Percentiles rank a stretch among this genome's conserved stretches.
Evolutionary conservation across 2,113 vertebrate species (phyloP).

Genomic region (Syngnathus typhle): DNA sequence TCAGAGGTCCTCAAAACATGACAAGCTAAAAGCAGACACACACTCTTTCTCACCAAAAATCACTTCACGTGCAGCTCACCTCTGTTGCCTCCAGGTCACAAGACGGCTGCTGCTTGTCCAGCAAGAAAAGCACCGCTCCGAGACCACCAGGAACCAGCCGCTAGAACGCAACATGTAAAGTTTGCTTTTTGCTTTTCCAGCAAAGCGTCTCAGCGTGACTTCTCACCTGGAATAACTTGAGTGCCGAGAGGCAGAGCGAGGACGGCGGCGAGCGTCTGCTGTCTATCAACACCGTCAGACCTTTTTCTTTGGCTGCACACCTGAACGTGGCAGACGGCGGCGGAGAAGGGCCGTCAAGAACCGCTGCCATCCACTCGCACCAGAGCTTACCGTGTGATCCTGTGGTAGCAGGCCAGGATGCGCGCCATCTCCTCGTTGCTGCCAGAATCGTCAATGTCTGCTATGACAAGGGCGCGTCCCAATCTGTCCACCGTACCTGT

Average conservation of each 20-base stretch:
- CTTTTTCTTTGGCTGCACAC: constrained; percentile 71
- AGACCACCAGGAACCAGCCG: constrained; percentile 58
- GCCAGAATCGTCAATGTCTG: constrained; percentile 55
- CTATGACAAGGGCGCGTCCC: constrained; percentile 75
- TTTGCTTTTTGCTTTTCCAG: background rate
- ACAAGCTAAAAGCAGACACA: too few relatives aligned
- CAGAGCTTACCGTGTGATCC: constrained; percentile 74
- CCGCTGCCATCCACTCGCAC: background rate
- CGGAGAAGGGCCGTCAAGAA: background rate
- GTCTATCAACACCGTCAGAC: constrained; percentile 76
- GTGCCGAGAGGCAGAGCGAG: constrained; percentile 58
- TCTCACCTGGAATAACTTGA: constrained; percentile 71
- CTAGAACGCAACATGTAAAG: constrained; percentile 27
- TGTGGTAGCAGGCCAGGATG: constrained; percentile 73
- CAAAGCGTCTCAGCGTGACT: background rate
- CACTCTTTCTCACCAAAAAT: too few relatives aligned
- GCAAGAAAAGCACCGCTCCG: constrained; percentile 65
- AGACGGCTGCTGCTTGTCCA: constrained; percentile 60
- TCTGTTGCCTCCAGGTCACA: constrained; percentile 55
- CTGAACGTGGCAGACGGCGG: constrained; percentile 54
- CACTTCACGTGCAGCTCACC: constrained; percentile 45
- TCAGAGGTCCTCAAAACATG: background rate
- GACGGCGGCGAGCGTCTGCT: constrained; percentile 69
- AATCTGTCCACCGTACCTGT: constrained; percentile 76
- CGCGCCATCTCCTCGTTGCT: constrained; percentile 59